Conservation (phyloP, 2,888 invertebrate genomes). For the Ptilodon capucinus region DNA sequence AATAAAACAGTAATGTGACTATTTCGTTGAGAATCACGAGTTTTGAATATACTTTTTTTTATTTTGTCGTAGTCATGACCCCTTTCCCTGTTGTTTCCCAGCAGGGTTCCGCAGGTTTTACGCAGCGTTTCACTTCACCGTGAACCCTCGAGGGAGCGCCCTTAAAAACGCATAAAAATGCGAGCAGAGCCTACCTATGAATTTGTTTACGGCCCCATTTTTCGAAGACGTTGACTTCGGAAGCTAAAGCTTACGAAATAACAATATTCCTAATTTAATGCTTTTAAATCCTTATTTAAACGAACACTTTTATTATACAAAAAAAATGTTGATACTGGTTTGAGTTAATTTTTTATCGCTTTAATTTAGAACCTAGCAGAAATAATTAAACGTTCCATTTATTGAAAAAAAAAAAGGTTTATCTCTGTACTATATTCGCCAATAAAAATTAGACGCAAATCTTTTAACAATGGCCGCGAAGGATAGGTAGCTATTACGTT, state of each 20-base stretch:
- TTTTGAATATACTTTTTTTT: slow-evolving; percentile 27
- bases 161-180: slow-evolving; percentile 77
- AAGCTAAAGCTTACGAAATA: slow-evolving; percentile 59
- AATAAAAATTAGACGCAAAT: slow-evolving; percentile 10
- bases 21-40: slow-evolving; percentile 8
- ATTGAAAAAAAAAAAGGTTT: too few relatives aligned
- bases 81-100: slow-evolving; percentile 54
- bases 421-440: too few relatives aligned
- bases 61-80: slow-evolving; percentile 1
- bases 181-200: slow-evolving; percentile 78
- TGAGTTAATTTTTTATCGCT: too few relatives aligned
- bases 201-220: slow-evolving; percentile 80
- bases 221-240: slow-evolving; percentile 49
- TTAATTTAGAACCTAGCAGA: too few relatives aligned
- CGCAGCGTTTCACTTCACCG: slow-evolving; percentile 75
- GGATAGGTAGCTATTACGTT: slow-evolving; percentile 40
- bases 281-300: slow-evolving; percentile 54
- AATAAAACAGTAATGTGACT: too few relatives aligned
- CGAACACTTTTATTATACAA: slow-evolving; percentile 1
- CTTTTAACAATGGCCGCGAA: slow-evolving; percentile 19
- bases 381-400: too few relatives aligned
- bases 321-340: not conserved
- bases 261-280: slow-evolving; percentile 69
- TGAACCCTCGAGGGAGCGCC: slow-evolving; percentile 60
- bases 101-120: slow-evolving; percentile 69